Conservation (phyloP, 23 tunicate species). For the Styela plicata region DNA sequence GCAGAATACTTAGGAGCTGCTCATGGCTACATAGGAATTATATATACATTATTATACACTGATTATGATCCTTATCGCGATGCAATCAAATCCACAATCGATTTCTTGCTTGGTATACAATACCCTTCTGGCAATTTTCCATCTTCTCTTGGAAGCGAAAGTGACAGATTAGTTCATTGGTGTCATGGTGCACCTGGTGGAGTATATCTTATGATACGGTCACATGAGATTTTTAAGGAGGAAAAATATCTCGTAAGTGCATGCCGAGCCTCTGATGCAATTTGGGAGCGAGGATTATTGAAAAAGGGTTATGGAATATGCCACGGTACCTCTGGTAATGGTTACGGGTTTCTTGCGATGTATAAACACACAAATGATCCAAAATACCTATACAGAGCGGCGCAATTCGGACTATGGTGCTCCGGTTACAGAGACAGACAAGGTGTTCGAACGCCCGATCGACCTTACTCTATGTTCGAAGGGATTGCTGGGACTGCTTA, state of each 20-base stretch:
- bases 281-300: constrained; percentile 81
- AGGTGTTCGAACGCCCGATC: constrained; percentile 70
- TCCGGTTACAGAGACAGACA: constrained; percentile 10
- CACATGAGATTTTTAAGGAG: constrained; percentile 5
- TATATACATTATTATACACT: constrained; percentile 43
- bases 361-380: constrained; percentile 65
- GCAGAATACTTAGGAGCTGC: constrained; percentile 71
- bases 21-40: constrained; percentile 82
- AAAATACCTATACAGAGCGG: constrained; percentile 77
- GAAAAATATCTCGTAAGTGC: constrained; percentile 54
- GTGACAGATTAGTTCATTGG: constrained; percentile 76
- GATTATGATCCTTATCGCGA: constrained; percentile 3
- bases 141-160: constrained; percentile 36
- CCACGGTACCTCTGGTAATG: constrained; percentile 90
- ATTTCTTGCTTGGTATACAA: constrained; percentile 42
- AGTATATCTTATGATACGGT: constrained; percentile 22
- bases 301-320: constrained; percentile 92
- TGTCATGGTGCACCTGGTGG: constrained; percentile 92
- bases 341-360: constrained; percentile 70
- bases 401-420: constrained; percentile 43
- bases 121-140: constrained; percentile 52
- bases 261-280: constrained; percentile 45
- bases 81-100: constrained; percentile 37
- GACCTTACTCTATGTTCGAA: constrained; percentile 76
- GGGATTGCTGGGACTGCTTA: constrained; percentile 84